phyloP scores from a whole-genome alignment of 2,113 vertebrate species.

The Cavia aperea region DNA sequence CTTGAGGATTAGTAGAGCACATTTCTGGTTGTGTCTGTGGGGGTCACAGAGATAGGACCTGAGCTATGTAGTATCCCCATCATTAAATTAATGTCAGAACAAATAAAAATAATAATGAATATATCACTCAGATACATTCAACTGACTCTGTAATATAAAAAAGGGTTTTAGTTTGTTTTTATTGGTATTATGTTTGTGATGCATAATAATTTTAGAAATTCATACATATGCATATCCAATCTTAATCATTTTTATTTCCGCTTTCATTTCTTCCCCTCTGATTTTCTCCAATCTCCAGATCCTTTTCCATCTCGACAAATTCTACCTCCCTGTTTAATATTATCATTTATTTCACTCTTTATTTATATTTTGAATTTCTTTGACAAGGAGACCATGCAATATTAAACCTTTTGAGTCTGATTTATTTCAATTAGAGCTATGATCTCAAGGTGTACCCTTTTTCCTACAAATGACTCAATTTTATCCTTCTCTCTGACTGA shows the following conservation, averaged over 20 bases:
- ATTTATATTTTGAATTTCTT: neutral
- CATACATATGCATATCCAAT: neutral
- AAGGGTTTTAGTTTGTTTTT: neutral
- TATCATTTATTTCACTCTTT: neutral
- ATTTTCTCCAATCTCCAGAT: neutral
- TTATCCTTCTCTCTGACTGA: neutral
- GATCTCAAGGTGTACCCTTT: too few species aligned
- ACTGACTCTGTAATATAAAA: neutral
- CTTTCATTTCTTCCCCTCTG: neutral
- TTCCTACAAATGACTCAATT: neutral
- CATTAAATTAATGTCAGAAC: neutral
- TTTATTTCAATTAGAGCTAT: too few species aligned
- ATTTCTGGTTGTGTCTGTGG: neutral
- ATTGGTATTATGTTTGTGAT: neutral
- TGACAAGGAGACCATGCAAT: neutral
- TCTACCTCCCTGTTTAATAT: neutral
- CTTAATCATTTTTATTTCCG: neutral
- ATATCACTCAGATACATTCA: neutral
- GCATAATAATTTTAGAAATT: neutral
- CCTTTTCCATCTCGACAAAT: neutral
- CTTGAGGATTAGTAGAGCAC: neutral
- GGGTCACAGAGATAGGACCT: neutral
- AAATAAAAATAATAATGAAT: neutral
- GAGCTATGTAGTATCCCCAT: neutral
- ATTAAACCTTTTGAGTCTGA: too few species aligned